These are phyloP conservation scores for Anser cygnoides DNA, from an alignment of 2,113 vertebrate species.

Conservation along the genomic window DNA sequence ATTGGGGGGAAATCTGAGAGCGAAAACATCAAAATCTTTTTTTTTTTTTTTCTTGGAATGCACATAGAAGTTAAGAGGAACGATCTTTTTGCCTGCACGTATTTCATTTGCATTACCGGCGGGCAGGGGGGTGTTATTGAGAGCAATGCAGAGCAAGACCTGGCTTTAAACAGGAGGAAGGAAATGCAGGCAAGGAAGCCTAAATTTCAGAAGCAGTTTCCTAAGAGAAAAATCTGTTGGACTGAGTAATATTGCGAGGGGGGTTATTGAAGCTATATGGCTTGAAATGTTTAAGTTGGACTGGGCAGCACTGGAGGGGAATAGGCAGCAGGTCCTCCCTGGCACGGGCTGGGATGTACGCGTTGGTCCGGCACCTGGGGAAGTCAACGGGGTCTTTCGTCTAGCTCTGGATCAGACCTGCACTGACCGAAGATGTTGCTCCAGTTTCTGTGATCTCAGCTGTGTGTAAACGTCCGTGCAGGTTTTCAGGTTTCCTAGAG, in stretches of 20 bases:
- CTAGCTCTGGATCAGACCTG: background rate
- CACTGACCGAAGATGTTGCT: background rate
- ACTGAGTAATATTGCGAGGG: background rate
- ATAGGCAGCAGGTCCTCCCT: background rate
- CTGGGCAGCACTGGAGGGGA: background rate
- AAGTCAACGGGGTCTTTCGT: conserved; percentile 3
- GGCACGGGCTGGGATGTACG: background rate
- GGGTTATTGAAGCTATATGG: background rate
- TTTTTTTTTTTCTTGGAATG: background rate
- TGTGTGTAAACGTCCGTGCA: background rate
- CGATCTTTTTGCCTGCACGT: background rate
- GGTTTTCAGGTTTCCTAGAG: background rate
- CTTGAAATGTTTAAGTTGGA: conserved; percentile 1
- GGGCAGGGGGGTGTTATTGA: background rate
- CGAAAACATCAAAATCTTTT: background rate
- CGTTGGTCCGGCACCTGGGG: background rate
- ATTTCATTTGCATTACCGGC: background rate
- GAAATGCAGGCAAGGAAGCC: background rate
- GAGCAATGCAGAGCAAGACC: background rate
- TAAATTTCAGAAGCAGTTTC: background rate
- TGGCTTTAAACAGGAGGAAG: background rate
- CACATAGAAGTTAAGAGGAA: background rate
- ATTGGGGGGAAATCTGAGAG: background rate
- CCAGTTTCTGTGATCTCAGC: background rate
- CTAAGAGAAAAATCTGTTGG: background rate